Conservation (phyloP, 2,113 vertebrate genomes). For the Brachypodius melanocephalos region DNA sequence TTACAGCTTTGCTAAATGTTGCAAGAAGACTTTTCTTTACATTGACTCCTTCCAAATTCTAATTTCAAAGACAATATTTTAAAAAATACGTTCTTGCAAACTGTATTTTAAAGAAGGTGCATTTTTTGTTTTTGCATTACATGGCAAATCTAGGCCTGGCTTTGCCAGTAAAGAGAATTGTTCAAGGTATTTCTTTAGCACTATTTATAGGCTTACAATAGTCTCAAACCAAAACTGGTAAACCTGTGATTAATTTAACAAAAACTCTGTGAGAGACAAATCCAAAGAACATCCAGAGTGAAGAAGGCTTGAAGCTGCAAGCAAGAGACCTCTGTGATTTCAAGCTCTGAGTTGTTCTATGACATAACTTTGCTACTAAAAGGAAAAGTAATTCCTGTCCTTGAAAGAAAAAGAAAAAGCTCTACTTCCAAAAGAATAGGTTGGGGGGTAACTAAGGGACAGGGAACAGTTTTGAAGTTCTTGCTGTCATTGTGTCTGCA, state of each 20-base stretch:
- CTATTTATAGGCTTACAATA: background rate
- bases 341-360: background rate
- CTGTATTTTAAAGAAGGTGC: fast-evolving
- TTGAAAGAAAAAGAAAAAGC: background rate
- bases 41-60: background rate
- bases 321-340: background rate
- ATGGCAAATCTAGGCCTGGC: background rate
- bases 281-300: background rate
- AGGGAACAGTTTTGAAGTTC: background rate
- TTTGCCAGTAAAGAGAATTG: background rate
- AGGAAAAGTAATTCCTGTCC: background rate
- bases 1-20: background rate
- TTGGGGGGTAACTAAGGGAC: fast-evolving
- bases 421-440: background rate
- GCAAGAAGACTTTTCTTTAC: fast-evolving
- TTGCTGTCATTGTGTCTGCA: slow-evolving; percentile 54
- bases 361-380: background rate
- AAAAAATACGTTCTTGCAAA: background rate
- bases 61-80: background rate
- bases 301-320: background rate
- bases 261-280: background rate
- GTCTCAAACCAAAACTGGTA: background rate
- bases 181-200: background rate
- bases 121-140: background rate
- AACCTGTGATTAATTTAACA: background rate